Conservation (phyloP, 2,888 invertebrate species). For the Toxonevra muliebris region DNA sequence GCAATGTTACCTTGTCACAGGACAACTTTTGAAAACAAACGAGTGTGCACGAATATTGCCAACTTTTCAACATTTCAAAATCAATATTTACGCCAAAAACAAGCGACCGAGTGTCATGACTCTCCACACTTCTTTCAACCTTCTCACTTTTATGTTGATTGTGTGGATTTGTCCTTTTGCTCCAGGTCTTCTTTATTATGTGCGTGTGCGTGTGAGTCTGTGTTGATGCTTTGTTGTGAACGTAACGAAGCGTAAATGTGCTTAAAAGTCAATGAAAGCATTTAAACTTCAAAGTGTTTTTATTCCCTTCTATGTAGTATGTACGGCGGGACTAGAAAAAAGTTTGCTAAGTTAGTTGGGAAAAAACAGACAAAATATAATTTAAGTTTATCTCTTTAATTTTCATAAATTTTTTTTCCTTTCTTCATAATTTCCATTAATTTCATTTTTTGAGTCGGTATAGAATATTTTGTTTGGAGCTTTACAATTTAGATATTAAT, state of each 20-base stretch:
- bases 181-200: neutral
- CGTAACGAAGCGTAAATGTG: conserved; percentile 23
- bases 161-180: neutral
- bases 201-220: neutral
- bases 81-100: neutral
- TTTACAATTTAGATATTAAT: too few species aligned
- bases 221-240: neutral
- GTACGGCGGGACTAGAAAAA: too few species aligned
- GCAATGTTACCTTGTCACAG: neutral
- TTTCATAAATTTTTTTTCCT: too few species aligned
- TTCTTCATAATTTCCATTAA: too few species aligned
- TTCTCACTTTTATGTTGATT: too few species aligned
- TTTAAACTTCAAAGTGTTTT: neutral
- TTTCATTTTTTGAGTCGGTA: too few species aligned
- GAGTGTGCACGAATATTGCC: neutral
- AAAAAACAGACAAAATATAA: too few species aligned
- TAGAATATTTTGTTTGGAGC: too few species aligned
- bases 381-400: too few species aligned
- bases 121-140: neutral
- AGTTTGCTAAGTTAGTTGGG: too few species aligned
- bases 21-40: neutral
- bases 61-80: conserved; percentile 1
- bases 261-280: conserved; percentile 18
- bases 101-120: neutral
- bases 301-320: too few species aligned